Conservation (phyloP, 2,888 invertebrate genomes). For the Eilema sororculum region DNA sequence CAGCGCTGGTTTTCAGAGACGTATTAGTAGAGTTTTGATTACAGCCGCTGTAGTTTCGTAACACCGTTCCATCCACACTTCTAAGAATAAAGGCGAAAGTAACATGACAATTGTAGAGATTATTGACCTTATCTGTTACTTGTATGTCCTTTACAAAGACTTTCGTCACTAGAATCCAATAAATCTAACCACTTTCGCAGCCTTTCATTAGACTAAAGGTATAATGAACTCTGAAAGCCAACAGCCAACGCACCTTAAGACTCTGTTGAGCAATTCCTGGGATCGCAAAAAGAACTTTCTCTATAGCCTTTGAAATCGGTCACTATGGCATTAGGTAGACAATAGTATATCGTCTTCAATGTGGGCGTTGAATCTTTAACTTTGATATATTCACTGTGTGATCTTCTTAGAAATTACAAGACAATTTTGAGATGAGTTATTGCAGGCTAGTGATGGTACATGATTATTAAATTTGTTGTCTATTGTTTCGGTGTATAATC, state of each 20-base stretch:
- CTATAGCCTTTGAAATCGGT: slow-evolving; percentile 37
- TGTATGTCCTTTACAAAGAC: background rate
- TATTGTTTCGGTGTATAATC: background rate
- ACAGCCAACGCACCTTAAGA: slow-evolving; percentile 23
- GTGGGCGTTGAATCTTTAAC: slow-evolving; percentile 8
- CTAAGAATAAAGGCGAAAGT: background rate
- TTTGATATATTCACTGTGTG: background rate
- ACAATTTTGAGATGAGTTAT: background rate
- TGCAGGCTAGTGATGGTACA: background rate
- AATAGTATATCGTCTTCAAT: slow-evolving; percentile 36
- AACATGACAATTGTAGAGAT: too few relatives aligned
- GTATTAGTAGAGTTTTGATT: too few relatives aligned
- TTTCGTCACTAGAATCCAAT: background rate
- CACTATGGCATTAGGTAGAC: slow-evolving; percentile 38
- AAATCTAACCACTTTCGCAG: background rate
- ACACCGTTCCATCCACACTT: background rate
- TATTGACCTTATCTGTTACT: background rate
- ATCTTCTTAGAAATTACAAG: background rate
- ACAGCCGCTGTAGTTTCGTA: too few relatives aligned
- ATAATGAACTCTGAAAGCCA: slow-evolving; percentile 15
- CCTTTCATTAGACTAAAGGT: background rate
- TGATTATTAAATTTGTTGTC: background rate
- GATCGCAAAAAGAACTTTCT: slow-evolving; percentile 42
- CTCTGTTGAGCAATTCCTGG: slow-evolving; percentile 37
- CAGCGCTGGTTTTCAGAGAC: too few relatives aligned